Evolutionary conservation across 2,888 invertebrate species (phyloP), one percentile per base, ranked within the genome.

Genomic region (Aspidiotus destructor): DNA sequence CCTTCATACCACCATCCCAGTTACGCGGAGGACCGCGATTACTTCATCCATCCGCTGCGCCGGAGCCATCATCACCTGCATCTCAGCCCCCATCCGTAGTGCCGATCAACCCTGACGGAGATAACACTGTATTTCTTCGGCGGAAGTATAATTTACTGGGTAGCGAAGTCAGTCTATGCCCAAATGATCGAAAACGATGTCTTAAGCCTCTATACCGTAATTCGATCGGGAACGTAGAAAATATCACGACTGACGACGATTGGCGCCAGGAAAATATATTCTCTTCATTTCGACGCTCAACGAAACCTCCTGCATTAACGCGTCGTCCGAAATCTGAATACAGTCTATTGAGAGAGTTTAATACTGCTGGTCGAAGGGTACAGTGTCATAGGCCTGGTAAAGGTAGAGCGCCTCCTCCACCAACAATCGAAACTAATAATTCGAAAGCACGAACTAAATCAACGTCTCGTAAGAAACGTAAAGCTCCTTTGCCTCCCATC

Each of bases 311-410:
- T n/a, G 48, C 2, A 2, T n/a, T 48, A 11, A 48, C 48, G 17
- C 63, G 1, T 41, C 48, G 41, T 41, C 40, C 7, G 2, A 48
- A 40, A 28, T 40, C 54, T 41, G 41, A 10, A 54, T 41, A 16
- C 16, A 10, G 16, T 16, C 10, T 17, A 10, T 57, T 10, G 2
- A 15, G 16, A 57, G 17, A 57, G 48, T n/a, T 48, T 13, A 11
- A 6, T 58, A 7, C 28, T 40, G 40, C 2, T 60, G n/a, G n/a
- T 17, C 55, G 44, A 42, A 82, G 83, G 7, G 78, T 80, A 5
- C 80, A 80, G 73, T 76, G 80, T 40, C 86, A 88, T 78, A 88
- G 88, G 0, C 87, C 86, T 72, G 88, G 88, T 40, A 89, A 89
- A 76, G 78, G 88, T 62, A 84, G 83, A 74, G 88, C 88, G 0